A percentile compares a stretch with the other conserved stretches of the same genome.
These are phyloP conservation scores for Eurosta solidaginis DNA, from an alignment of 1,140 invertebrate genomes.

Conservation along the genomic window DNA sequence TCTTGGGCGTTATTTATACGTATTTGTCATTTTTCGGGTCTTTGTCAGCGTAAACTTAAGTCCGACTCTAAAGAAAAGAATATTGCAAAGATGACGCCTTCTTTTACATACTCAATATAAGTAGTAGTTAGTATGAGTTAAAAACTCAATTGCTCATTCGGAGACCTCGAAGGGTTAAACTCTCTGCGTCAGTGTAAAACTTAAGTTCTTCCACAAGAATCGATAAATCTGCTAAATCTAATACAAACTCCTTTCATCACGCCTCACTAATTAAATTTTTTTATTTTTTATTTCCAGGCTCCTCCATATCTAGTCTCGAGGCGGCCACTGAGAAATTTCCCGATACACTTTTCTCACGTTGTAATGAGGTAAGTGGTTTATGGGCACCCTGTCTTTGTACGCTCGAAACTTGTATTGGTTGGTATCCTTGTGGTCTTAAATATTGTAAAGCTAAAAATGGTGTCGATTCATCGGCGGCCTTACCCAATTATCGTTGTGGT, in stretches of 20 bases:
- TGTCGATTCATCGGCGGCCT: conserved; percentile 45
- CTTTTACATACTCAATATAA: too few relatives aligned
- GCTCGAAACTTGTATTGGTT: conserved; percentile 81
- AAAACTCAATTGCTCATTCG: too few relatives aligned
- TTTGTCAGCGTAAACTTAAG: too few relatives aligned
- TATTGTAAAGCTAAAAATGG: conserved; percentile 79
- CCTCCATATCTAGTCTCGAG: conserved; percentile 64
- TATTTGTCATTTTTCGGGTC: too few relatives aligned
- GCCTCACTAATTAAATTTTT: not conserved
- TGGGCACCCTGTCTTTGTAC: conserved; percentile 77
- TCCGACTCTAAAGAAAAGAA: too few relatives aligned
- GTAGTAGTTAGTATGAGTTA: too few relatives aligned
- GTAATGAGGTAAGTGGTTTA: conserved; percentile 68
- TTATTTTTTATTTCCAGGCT: conserved; percentile 60
- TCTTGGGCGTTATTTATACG: too few relatives aligned
- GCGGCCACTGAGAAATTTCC: conserved; percentile 66
- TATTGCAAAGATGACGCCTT: too few relatives aligned
- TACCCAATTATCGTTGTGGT: conserved; percentile 82
- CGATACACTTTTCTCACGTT: conserved; percentile 60
- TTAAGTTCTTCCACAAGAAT: too few relatives aligned
- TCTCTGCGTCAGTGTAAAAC: too few relatives aligned
- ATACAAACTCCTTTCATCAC: not conserved
- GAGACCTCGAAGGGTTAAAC: too few relatives aligned
- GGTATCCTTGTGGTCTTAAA: conserved; percentile 93
- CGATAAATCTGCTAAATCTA: too few relatives aligned